Base-by-base conservation (phyloP, 2,888 invertebrate genomes). In the Lepidocyrtoides sp. region DNA sequence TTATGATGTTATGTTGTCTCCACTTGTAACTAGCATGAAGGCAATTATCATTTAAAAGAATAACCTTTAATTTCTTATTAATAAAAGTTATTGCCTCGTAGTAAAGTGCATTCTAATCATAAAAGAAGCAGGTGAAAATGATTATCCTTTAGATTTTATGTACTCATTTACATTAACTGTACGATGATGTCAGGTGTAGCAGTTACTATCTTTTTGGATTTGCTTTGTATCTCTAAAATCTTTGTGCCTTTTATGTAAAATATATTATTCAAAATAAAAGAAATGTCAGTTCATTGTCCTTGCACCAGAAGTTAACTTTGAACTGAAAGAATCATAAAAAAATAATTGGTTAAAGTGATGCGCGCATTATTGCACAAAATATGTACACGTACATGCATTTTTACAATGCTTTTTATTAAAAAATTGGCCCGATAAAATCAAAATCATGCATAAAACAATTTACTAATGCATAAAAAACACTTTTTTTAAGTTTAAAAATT, bases 211-310 rank as follows among this genome's bases (percentile, higher is more conserved):
- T n/a, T n/a, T n/a, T n/a, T n/a, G n/a, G n/a, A n/a, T n/a, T n/a
- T n/a, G n/a, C n/a, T n/a, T n/a, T n/a, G n/a, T n/a, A n/a, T n/a
- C n/a, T n/a, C n/a, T n/a, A n/a, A n/a, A n/a, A n/a, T n/a, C n/a
- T n/a, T n/a, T n/a, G n/a, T n/a, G n/a, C n/a, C n/a, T n/a, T n/a
- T n/a, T n/a, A n/a, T n/a, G n/a, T n/a, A n/a, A n/a, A n/a, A n/a
- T n/a, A n/a, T n/a, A n/a, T n/a, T n/a, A n/a, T n/a, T n/a, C n/a
- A n/a, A n/a, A n/a, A n/a, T n/a, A n/a, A n/a, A n/a, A n/a, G n/a
- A n/a, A n/a, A n/a, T n/a, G n/a, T 41, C 81, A 81, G 81, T 81
- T 81, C 81, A 81, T 81, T 81, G 81, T 81, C 81, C 81, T 60
- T 57, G 23, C 0, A 60, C 17, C n/a, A n/a, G n/a, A n/a, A 29